Evolutionary conservation across 2,888 invertebrate genomes (phyloP), one percentile per base, ranked within the genome.

Genomic region (Apodemia mormo): DNA sequence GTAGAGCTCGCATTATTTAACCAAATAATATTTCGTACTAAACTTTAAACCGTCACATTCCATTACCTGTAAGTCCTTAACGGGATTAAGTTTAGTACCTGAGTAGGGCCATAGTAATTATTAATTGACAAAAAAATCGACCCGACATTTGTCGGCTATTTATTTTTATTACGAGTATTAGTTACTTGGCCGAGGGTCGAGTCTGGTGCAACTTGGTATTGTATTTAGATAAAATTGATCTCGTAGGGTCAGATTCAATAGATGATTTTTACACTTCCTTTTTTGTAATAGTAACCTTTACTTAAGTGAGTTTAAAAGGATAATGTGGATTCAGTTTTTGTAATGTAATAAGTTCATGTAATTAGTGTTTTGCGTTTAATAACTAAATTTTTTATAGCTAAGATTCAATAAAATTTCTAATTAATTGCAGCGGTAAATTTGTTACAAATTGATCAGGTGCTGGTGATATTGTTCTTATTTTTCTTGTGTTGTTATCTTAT

Each of bases 111-210:
- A 14, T 49, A 14, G 91, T 93, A 92, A 90, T 89, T 87, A 89
- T 90, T 92, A 92, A 93, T 93, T 92, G 91, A 92, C 91, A 90
- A 91, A 92, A 45, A 92, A 92, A 88, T 80, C 80, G 86, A 82
- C 83, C 86, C 87, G 76, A 76, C 84, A 88, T 90, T 88, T 88
- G 88, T 83, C 83, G 84, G 87, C 89, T 89, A 90, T 91, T 89
- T 87, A 90, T 91, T 90, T 75, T 91, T 90, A 90, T 91, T 90
- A 87, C 86, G 79, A 79, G 80, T 82, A 83, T 84, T 82, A 82
- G 81, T 81, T 81, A 78, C 74, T 68, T 69, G 72, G 74, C 74
- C 68, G 74, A 83, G 85, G 87, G 81, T 88, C 86, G 86, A 82
- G 82, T 75, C 78, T 77, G 45, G 12, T 12, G 45, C 12, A 12